Conservation (phyloP, 1,140 invertebrate species). For the Octopus bimaculoides region DNA sequence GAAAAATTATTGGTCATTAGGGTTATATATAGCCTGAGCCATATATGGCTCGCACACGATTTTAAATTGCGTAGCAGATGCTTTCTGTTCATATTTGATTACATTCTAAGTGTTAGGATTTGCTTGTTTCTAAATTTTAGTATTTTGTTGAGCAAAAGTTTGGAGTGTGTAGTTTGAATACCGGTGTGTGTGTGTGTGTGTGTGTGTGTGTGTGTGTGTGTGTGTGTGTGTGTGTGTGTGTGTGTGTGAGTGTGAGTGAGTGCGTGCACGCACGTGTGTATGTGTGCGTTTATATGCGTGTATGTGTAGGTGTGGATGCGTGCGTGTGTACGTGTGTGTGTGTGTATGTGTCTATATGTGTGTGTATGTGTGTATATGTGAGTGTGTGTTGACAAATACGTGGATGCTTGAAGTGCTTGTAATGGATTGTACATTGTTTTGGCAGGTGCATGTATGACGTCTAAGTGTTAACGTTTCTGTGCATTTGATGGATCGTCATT, state of each 20-base stretch:
- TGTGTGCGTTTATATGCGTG: not conserved
- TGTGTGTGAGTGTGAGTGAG: not conserved
- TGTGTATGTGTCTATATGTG: not conserved
- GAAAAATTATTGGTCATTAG: no score
- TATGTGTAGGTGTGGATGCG: not conserved
- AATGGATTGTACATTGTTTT: not conserved
- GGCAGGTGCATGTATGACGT: not conserved
- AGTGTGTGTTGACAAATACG: not conserved
- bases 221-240: not conserved
- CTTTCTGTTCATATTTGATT: no score
- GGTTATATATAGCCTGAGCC: no score
- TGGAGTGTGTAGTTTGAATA: not conserved
- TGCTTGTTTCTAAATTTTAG: no score
- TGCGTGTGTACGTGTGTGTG: not conserved
- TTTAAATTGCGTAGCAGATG: no score
- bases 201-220: not conserved
- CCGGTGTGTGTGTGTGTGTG: not conserved
- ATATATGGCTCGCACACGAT: no score
- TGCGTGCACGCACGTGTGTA: not conserved
- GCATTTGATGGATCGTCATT: no score
- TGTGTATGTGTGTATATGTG: not conserved
- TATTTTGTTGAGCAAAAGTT: no score
- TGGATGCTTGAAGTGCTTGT: not conserved
- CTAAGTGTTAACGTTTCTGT: no score
- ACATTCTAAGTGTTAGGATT: no score